A percentile compares a stretch with the other conserved stretches of the same genome.
These are phyloP conservation scores for Aphis gossypii DNA, from an alignment of 1,140 invertebrate genomes.

Conservation along the genomic window DNA sequence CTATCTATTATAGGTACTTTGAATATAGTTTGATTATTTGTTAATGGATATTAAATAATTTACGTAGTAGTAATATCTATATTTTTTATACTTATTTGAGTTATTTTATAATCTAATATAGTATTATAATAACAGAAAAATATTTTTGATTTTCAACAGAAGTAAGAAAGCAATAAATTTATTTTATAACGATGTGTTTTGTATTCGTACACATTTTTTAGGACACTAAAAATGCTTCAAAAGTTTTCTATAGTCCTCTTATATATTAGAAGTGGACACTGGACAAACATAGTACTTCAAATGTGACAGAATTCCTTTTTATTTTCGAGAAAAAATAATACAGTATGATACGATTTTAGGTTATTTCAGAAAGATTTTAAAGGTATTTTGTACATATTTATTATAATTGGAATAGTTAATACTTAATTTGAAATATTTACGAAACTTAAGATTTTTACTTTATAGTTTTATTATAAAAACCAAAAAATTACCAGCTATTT, in stretches of 20 bases:
- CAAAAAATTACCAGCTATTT: too few relatives aligned
- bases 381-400: neutral
- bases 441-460: neutral
- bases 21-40: neutral
- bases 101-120: neutral
- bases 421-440: too few relatives aligned
- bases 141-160: neutral
- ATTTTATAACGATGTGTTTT: slow-evolving; percentile 10
- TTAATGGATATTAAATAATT: neutral
- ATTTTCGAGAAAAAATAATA: neutral
- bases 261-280: slow-evolving; percentile 1
- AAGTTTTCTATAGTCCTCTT: neutral
- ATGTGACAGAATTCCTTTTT: neutral
- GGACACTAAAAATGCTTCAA: neutral
- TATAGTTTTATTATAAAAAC: neutral
- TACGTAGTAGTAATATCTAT: neutral
- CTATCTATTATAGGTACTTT: neutral
- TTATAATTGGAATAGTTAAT: neutral
- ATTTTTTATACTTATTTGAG: neutral
- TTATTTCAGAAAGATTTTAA: neutral
- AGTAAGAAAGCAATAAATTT: neutral
- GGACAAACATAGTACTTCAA: slow-evolving; percentile 4
- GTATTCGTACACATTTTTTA: neutral
- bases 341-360: neutral
- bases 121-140: neutral